Evolutionary conservation across 2,888 invertebrate genomes (phyloP), one percentile per base, ranked within the genome.

Genomic region (Clistopyga incitator): DNA sequence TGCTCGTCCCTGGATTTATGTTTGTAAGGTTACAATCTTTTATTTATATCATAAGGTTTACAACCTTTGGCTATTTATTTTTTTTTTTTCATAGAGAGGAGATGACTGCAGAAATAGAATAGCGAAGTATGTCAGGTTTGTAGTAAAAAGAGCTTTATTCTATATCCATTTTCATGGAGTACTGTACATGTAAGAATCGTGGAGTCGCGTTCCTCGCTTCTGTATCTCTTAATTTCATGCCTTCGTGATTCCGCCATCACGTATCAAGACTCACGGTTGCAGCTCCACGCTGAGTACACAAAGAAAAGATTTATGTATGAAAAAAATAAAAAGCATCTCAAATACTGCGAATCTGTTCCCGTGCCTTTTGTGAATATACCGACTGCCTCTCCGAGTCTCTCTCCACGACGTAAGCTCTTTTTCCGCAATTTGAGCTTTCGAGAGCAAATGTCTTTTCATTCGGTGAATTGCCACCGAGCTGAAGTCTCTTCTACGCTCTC

Each of bases 161-260:
- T 18, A 10, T 68, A 70, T 77, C 61, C 65, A 70, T 82, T 84
- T 84, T 75, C 13, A 38, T n/a, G 20, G 18, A 25, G 61, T 29
- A 18, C 47, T 54, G 71, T 42, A 54, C 59, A n/a, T 10, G 11
- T 6, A 29, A 59, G 11, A 79, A 11, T n/a, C 29, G 67, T 45
- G 61, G 45, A 34, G 18, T 11, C 15, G n/a, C 64, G 25, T 56
- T 70, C 25, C 80, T 84, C 78, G 71, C 68, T 82, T 81, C 77
- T 76, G 78, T 47, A 75, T 81, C 47, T 86, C 79, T 82, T 84
- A 86, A 86, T 86, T 86, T 85, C 85, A 85, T 85, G 85, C 85
- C 84, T 81, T 84, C 84, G 85, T 85, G 78, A 81, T 78, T 84
- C 81, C 72, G 59, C 54, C 47, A 45, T 47, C 71, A 52, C 70